Base-by-base conservation (phyloP, 2,113 vertebrate species). In the Trachemys scripta region DNA sequence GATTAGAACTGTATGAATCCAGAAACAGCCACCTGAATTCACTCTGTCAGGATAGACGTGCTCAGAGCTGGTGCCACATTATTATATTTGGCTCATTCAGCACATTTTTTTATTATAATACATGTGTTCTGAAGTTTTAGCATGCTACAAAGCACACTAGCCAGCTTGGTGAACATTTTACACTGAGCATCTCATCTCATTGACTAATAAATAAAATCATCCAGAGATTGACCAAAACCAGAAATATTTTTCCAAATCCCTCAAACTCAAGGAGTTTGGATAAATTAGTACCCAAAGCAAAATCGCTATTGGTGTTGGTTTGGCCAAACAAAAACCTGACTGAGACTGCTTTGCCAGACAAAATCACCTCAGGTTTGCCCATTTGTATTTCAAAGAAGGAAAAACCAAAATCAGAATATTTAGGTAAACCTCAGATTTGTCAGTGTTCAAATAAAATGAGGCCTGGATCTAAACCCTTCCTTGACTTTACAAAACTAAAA, bases 1-100 rank as follows among this genome's bases (percentile, higher is more conserved):
- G 96, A 97, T 97, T 97, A 97, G 91, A 97, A 93, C 16, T 78
- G 81, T 90, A 81, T 83, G 90, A 97, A 97, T 95, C 96, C 90
- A 92, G 91, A 96, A 98, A 96, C 69, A 97, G 86, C 90, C 90
- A 95, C 96, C 94, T 96, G 90, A 88, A 97, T 95, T 97, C 92
- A 80, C 35, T 92, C 92, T 94, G 95, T 97, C 95, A 97, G 86
- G 80, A 97, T 27, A 49, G 92, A 76, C 87, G 95, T 91, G 91
- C 88, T 97, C 95, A 96, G 92, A 91, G 93, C 80, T 93, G 72
- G 42, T 78, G 80, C 45, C 49, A 82, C 81, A 76, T 93, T 96
- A 94, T 93, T 95, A 96, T 78, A 97, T 96, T 92, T 0, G 2
- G 93, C 83, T 95, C 95, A 78, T 95, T 97, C 96, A 92, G 91